Evolutionary conservation across 2,113 vertebrate species (phyloP).

Genomic region (Dromas ardeola): DNA sequence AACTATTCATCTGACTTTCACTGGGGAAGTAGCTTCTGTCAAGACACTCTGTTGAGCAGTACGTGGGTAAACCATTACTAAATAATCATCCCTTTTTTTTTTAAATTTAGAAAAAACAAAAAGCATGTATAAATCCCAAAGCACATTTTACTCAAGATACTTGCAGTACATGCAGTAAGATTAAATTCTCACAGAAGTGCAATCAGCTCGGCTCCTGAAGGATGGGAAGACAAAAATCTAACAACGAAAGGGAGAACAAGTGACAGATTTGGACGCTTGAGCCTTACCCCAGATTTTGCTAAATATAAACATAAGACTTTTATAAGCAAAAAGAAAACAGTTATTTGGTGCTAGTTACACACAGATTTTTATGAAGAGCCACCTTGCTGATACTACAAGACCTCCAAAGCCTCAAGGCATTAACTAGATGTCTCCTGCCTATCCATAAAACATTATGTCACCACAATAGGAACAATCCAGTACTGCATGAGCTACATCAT

Average conservation of each 20-base stretch:
- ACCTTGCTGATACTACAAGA: neutral
- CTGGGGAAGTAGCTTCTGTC: neutral
- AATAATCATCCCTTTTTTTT: neutral
- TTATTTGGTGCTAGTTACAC: neutral
- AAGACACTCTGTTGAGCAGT: neutral
- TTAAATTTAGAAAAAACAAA: neutral
- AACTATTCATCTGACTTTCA: neutral
- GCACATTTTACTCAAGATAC: neutral
- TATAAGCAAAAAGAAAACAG: neutral
- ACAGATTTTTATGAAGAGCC: neutral
- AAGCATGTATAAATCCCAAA: neutral
- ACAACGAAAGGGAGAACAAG: neutral
- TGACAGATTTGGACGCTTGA: neutral
- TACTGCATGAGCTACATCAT: neutral
- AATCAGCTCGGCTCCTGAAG: neutral
- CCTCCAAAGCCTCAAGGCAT: neutral
- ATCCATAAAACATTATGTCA: neutral
- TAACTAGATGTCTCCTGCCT: neutral
- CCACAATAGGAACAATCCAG: neutral
- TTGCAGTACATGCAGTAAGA: neutral
- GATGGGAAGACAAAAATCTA: neutral
- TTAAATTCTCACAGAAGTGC: neutral
- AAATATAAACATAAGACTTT: neutral
- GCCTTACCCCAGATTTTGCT: neutral
- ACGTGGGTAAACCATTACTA: neutral